Evolutionary conservation across 2,113 vertebrate genomes (phyloP), one percentile per base, ranked within the genome.

Genomic region (Thunnus thynnus): DNA sequence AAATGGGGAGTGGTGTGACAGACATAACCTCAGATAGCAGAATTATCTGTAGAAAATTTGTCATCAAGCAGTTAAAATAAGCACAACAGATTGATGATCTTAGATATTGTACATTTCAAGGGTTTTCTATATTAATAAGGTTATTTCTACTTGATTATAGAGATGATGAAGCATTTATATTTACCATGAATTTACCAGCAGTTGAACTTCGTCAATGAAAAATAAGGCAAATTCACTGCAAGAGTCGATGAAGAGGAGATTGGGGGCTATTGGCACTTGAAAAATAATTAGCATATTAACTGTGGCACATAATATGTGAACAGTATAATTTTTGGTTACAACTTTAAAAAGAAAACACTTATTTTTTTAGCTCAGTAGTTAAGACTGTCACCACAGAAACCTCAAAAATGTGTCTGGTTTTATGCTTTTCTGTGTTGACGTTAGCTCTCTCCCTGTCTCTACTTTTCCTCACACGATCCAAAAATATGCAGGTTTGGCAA

Each of bases 401-500:
- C 36, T 41, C 36, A 41, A 41, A 41, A 41, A 41, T 41, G 36
- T 41, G 36, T 62, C 66, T 50, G 52, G 27, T 41, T 41, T 41
- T 41, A 41, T 41, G 13, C 48, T 54, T 63, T 41, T 41, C 58
- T 52, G 0, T 25, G 18, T 56, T 8, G 18, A 66, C 27, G 5
- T 51, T 66, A 46, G 67, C 73, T 46, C 66, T 68, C 3, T 78
- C 13, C 20, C 44, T 12, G 18, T 60, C 51, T 84, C 22, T 70
- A 50, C 17, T 0, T 66, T 60, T 52, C 41, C 25, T 66, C 47
- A 54, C 25, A n/a, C 30, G 17, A 54, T 60, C 18, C 8, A 60
- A 67, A 73, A 10, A 55, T 48, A 55, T 48, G 47, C 61, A 72
- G 67, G 27, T 67, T 55, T 50, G 52, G n/a, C 25, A 72, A 41